Conservation (phyloP, 1,140 invertebrate species). For the Melitaea cinxia region DNA sequence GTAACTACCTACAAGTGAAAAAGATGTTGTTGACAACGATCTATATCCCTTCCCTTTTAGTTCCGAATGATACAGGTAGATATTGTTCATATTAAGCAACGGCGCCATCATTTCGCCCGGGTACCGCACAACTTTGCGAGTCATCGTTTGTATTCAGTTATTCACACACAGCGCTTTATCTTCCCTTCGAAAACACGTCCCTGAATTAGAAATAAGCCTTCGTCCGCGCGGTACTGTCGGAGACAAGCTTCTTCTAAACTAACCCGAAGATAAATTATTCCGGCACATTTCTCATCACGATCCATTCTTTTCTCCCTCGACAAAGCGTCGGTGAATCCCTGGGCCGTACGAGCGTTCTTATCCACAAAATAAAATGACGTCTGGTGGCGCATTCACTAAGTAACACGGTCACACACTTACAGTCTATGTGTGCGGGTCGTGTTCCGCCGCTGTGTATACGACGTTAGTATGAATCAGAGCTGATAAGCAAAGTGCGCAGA, state of each 20-base stretch:
- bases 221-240: conserved; percentile 57
- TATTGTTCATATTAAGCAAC: conserved; percentile 47
- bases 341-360: conserved; percentile 65
- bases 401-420: conserved; percentile 49
- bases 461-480: conserved; percentile 72
- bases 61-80: conserved; percentile 43
- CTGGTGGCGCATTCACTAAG: conserved; percentile 56
- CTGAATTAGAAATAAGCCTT: conserved; percentile 74
- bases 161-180: conserved; percentile 68
- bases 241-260: conserved; percentile 70
- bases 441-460: conserved; percentile 48
- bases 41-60: conserved; percentile 49
- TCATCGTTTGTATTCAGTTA: conserved; percentile 73
- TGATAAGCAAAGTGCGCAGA: conserved; percentile 73
- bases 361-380: conserved; percentile 72
- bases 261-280: conserved; percentile 78
- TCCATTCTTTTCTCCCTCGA: conserved; percentile 68
- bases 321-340: conserved; percentile 67
- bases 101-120: conserved; percentile 43
- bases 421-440: conserved; percentile 39
- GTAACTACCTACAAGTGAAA: conserved; percentile 63
- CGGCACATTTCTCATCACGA: conserved; percentile 76
- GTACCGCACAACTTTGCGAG: conserved; percentile 47
- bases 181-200: conserved; percentile 66
- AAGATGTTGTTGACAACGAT: conserved; percentile 57